Percentiles rank a stretch among this genome's conserved stretches.
Evolutionary conservation across 2,113 vertebrate genomes (phyloP).

Genomic region (Ahaetulla prasina): DNA sequence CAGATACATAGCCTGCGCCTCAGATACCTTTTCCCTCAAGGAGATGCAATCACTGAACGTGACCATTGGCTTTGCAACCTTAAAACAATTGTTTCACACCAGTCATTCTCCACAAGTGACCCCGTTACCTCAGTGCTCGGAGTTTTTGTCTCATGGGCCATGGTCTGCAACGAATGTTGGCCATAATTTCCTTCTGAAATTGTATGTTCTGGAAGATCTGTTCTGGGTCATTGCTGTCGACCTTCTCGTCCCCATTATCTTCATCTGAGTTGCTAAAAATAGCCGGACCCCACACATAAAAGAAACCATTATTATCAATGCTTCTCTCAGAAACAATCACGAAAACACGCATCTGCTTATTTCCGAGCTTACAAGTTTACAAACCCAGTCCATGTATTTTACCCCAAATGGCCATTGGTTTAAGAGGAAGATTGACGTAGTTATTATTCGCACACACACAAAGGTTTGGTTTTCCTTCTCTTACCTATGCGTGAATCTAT

Average conservation of each 20-base stretch:
- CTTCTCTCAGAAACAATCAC: neutral
- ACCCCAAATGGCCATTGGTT: neutral
- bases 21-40: neutral
- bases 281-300: constrained; percentile 4
- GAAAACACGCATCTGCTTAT: neutral
- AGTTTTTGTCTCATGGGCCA: constrained; percentile 97
- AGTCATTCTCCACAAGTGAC: neutral
- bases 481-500: neutral
- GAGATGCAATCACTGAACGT: neutral
- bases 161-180: constrained; percentile 86
- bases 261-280: constrained; percentile 81
- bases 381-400: neutral
- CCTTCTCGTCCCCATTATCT: constrained; percentile 73
- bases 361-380: neutral
- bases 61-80: neutral
- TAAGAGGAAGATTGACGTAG: neutral
- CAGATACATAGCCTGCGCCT: neutral
- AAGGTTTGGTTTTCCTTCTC: neutral
- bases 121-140: constrained; percentile 79
- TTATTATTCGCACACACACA: neutral
- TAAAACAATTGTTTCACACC: neutral
- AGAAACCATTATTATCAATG: constrained; percentile 11
- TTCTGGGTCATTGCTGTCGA: constrained; percentile 88
- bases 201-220: constrained; percentile 98
- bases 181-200: constrained; percentile 93